These are phyloP conservation scores for Leptestheria dahalacensis DNA, from an alignment of 1,140 invertebrate genomes.

Conservation along the genomic window DNA sequence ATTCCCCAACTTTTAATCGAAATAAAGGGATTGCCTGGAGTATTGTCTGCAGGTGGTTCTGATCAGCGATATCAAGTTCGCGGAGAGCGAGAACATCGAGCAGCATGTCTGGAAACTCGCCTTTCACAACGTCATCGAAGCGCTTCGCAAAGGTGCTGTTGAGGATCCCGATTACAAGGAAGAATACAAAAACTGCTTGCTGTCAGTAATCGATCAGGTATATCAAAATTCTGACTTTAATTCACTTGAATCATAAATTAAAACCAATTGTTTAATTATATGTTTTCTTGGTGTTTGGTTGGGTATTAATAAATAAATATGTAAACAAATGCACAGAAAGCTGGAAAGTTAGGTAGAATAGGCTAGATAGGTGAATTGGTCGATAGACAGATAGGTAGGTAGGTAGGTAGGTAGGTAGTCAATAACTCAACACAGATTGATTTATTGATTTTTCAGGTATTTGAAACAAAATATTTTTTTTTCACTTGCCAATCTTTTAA, in stretches of 20 bases:
- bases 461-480: too few relatives aligned
- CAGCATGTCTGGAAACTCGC: conserved; percentile 81
- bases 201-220: conserved; percentile 58
- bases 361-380: too few relatives aligned
- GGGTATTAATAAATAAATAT: too few relatives aligned
- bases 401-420: too few relatives aligned
- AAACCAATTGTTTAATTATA: neutral
- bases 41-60: conserved; percentile 55
- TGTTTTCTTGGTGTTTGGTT: too few relatives aligned
- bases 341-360: too few relatives aligned
- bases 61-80: conserved; percentile 68
- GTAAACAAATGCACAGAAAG: too few relatives aligned
- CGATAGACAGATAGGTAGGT: too few relatives aligned
- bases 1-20: neutral
- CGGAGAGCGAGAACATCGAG: conserved; percentile 73
- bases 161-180: conserved; percentile 38
- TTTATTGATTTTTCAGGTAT: too few relatives aligned
- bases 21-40: conserved; percentile 41
- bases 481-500: too few relatives aligned
- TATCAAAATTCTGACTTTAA: conserved; percentile 3
- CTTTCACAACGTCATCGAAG: conserved; percentile 81
- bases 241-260: neutral
- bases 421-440: too few relatives aligned
- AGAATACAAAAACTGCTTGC: conserved; percentile 45
- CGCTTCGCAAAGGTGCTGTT: conserved; percentile 47